Evolutionary conservation across 1,140 invertebrate genomes (phyloP), one percentile per base, ranked within the genome.

Genomic region (Drosophila eugracilis): DNA sequence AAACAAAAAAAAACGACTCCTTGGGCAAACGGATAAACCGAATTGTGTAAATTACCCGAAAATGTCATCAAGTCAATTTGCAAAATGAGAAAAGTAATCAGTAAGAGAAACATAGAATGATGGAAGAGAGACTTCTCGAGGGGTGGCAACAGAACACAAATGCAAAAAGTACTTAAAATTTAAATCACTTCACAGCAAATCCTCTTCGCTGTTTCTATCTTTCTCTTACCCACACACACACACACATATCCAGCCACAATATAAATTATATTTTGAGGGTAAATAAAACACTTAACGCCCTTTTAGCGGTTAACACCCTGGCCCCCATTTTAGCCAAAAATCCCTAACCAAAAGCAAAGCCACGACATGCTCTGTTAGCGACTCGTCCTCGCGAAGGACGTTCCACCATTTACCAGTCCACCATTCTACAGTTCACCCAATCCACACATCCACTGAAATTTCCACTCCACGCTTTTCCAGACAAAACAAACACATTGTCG

Each of bases 231-330:
- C 19, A 44, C 41, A 14, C 66, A 59, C 53, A 45, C 62, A 14
- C 48, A 62, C 63, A 70, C 70, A 49, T 47, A 71, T 36, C 42
- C 77, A 50, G 73, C 73, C 70, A 78, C 66, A 69, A 86, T 86
- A 86, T 88, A 88, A 88, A 88, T 88, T 88, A 88, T 88, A 88
- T 88, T 88, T 81, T 65, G 78, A 83, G 83, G 83, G 83, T 88
- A 88, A 88, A 88, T 88, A 88, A 88, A 88, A 88, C 83, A 88
- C 83, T 88, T 88, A 88, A 88, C 83, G 83, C 83, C 83, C 83
- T 88, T 88, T 88, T 88, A 88, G 83, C 83, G 83, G 83, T 83
- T 88, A 71, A 88, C 63, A 72, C 83, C 57, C 73, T 26, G n/a
- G 28, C 32, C 50, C 39, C 39, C 39, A 22, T 52, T 39, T 42